Conservation (phyloP, 1,140 invertebrate genomes). For the Probaryconus sp. region DNA sequence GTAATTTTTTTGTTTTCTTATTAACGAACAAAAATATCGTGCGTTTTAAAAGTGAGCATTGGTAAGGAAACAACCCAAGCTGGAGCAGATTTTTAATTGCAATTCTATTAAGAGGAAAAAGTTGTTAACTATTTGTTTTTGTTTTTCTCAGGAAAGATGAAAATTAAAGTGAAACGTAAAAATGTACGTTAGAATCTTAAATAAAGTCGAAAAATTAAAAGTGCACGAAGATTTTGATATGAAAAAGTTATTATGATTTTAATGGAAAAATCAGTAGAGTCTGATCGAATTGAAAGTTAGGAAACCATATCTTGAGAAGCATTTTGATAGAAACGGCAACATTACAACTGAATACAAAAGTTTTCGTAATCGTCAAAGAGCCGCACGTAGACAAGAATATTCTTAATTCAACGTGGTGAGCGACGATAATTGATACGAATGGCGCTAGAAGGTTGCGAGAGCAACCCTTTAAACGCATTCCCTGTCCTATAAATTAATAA, state of each 20-base stretch:
- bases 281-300: no score
- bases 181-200: no score
- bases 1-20: conserved; percentile 42
- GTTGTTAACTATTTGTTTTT: no score
- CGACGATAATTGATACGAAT: conserved; percentile 76
- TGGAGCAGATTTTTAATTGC: no score
- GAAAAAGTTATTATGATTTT: not conserved
- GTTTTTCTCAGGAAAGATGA: no score
- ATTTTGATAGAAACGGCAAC: not conserved
- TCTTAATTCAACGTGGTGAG: conserved; percentile 70
- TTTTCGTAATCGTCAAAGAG: conserved; percentile 51
- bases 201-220: no score
- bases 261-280: not conserved
- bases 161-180: no score
- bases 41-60: no score
- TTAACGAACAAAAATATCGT: conserved; percentile 29
- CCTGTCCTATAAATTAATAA: conserved; percentile 79
- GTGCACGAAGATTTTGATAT: no score
- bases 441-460: conserved; percentile 63
- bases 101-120: no score
- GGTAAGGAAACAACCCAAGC: no score
- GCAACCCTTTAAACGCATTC: conserved; percentile 73
- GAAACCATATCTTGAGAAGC: no score
- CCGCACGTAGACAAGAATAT: conserved; percentile 32
- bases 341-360: conserved; percentile 23